phyloP scores from a whole-genome alignment of 2,888 invertebrate genomes.

The Epicampocera succincta region DNA sequence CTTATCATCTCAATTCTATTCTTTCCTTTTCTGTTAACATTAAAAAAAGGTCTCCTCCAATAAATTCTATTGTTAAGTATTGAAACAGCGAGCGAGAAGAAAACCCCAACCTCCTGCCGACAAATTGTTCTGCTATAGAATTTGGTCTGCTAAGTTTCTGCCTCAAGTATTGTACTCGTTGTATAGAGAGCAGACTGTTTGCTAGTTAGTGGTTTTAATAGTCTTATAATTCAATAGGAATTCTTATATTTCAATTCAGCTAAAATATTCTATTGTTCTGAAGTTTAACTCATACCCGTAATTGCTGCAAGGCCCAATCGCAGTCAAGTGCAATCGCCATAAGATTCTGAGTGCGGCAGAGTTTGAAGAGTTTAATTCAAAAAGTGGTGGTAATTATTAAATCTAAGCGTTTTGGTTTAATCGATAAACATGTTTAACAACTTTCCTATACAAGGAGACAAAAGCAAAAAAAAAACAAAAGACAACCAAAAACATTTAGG shows the following conservation, averaged over 20 bases:
- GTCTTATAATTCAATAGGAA: slow-evolving; percentile 31
- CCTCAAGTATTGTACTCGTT: background rate
- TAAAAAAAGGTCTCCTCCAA: slow-evolving; percentile 47
- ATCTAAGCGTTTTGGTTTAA: too few relatives aligned
- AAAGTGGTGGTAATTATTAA: slow-evolving; percentile 1
- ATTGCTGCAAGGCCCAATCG: background rate
- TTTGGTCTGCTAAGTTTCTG: slow-evolving; percentile 17
- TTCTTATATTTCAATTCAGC: slow-evolving; percentile 44
- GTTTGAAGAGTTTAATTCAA: background rate
- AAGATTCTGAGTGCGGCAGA: background rate
- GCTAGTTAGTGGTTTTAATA: slow-evolving; percentile 5
- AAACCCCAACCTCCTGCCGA: slow-evolving; percentile 5
- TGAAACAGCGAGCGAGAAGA: slow-evolving; percentile 5
- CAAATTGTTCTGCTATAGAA: slow-evolving; percentile 39
- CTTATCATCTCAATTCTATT: slow-evolving; percentile 50
- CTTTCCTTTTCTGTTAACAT: slow-evolving; percentile 31
- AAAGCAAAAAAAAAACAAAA: too few relatives aligned
- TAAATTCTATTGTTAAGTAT: slow-evolving; percentile 57
- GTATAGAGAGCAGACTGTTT: slow-evolving; percentile 27
- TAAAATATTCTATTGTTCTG: slow-evolving; percentile 54
- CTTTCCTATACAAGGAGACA: too few relatives aligned
- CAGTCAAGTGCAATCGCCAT: slow-evolving; percentile 32
- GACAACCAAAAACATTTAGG: too few relatives aligned
- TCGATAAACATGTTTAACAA: too few relatives aligned
- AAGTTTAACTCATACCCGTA: slow-evolving; percentile 11